Conservation (phyloP, 23 tunicate species). For the Trididemnum miniatum region DNA sequence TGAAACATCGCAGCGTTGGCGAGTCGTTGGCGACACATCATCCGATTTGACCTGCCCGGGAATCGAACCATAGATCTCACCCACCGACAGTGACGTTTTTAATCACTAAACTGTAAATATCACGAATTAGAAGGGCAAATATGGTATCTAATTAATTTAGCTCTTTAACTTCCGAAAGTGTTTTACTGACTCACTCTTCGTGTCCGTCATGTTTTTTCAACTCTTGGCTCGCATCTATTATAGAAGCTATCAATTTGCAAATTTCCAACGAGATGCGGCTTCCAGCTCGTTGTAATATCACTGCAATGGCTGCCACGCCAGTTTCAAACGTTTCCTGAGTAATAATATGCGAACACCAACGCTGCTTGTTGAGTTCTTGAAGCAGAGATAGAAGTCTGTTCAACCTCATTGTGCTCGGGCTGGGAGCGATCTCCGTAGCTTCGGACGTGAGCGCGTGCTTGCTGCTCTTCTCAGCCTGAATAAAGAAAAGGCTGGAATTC, state of each 20-base stretch:
- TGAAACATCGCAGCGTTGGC: too few species aligned
- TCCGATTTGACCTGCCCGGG: too few species aligned
- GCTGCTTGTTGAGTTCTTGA: neutral
- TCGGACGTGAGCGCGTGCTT: neutral
- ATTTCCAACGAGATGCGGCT: constrained; percentile 20
- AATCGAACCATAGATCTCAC: too few species aligned
- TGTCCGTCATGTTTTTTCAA: neutral
- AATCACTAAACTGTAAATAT: too few species aligned
- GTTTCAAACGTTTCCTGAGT: constrained; percentile 11
- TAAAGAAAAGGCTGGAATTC: too few species aligned
- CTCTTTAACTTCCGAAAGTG: too few species aligned
- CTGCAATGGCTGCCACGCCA: constrained; percentile 40
- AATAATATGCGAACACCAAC: constrained; percentile 45
- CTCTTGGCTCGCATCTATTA: constrained; percentile 22
- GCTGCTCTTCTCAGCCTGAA: too few species aligned
- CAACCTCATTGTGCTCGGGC: neutral
- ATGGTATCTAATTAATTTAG: too few species aligned
- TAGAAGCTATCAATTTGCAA: neutral
- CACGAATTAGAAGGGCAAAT: too few species aligned
- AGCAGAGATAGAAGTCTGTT: neutral
- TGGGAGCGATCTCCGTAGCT: neutral
- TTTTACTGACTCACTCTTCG: neutral
- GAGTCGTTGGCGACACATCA: too few species aligned
- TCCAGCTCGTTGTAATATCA: constrained; percentile 18
- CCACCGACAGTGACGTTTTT: too few species aligned